phyloP scores from a whole-genome alignment of 2,113 vertebrate genomes.

The Sinocyclocheilus anophthalmus region DNA sequence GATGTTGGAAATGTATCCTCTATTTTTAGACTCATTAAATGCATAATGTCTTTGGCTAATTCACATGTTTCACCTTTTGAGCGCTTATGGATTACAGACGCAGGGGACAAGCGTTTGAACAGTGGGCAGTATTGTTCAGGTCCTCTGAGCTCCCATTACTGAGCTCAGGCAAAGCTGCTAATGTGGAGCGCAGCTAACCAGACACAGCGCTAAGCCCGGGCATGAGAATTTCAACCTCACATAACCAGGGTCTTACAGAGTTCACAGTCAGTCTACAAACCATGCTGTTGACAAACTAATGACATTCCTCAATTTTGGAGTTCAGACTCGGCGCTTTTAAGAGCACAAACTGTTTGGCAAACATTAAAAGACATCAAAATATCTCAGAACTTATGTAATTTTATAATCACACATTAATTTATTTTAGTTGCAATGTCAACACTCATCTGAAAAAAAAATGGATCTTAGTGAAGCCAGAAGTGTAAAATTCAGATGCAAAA shows the following conservation, averaged over 20 bases:
- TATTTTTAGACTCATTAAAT: slow-evolving; percentile 61
- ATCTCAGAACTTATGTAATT: neutral
- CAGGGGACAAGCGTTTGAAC: slow-evolving; percentile 45
- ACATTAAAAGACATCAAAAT: slow-evolving; percentile 9
- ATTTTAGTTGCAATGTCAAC: neutral
- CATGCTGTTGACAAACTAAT: slow-evolving; percentile 10
- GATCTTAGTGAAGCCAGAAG: neutral
- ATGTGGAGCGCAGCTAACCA: slow-evolving; percentile 49
- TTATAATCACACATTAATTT: neutral
- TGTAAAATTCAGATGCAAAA: neutral
- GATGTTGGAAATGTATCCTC: slow-evolving; percentile 42
- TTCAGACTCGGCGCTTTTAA: slow-evolving; percentile 20
- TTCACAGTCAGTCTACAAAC: slow-evolving; percentile 28
- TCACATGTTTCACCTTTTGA: slow-evolving; percentile 58
- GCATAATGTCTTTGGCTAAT: slow-evolving; percentile 60
- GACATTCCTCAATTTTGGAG: slow-evolving; percentile 34
- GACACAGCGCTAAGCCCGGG: slow-evolving; percentile 41
- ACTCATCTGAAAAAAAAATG: neutral
- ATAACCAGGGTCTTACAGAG: slow-evolving; percentile 32
- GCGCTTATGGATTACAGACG: slow-evolving; percentile 53
- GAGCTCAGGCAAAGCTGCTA: slow-evolving; percentile 56
- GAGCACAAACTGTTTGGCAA: neutral
- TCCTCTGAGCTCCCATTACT: slow-evolving; percentile 33
- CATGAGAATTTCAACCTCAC: slow-evolving; percentile 41
- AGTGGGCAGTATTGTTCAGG: slow-evolving; percentile 59